phyloP scores from a whole-genome alignment of 2,888 invertebrate genomes.

The Himalopsyche kuldschensis region DNA sequence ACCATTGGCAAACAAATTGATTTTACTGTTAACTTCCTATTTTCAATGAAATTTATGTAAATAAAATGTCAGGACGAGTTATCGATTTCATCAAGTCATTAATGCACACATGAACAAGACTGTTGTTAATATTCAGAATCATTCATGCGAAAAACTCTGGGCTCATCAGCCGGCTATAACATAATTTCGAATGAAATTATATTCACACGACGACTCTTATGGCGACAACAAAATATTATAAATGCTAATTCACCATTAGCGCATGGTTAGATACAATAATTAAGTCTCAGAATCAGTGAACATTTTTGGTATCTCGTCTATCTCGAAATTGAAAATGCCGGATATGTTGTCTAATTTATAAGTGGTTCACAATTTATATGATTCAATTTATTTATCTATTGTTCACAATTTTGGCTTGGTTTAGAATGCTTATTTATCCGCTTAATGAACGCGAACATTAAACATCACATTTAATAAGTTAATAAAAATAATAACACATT shows the following conservation, averaged over 20 bases:
- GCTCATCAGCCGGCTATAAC: neutral
- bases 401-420: neutral
- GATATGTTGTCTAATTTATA: too few species aligned
- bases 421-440: too few species aligned
- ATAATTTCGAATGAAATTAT: neutral
- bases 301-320: constrained; percentile 6
- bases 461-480: too few species aligned
- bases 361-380: neutral
- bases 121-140: neutral
- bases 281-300: neutral
- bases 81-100: neutral
- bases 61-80: neutral
- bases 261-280: neutral
- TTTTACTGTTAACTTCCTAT: too few species aligned
- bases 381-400: neutral
- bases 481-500: too few species aligned
- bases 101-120: neutral
- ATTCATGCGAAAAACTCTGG: neutral
- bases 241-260: constrained; percentile 3
- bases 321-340: constrained; percentile 3
- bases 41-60: too few species aligned
- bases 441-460: too few species aligned
- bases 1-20: too few species aligned
- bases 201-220: neutral
- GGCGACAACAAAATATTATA: neutral